Percentiles rank a stretch among this genome's conserved stretches.
These are phyloP conservation scores for Notocelia uddmanniana DNA, from an alignment of 2,888 invertebrate species.

Conservation along the genomic window DNA sequence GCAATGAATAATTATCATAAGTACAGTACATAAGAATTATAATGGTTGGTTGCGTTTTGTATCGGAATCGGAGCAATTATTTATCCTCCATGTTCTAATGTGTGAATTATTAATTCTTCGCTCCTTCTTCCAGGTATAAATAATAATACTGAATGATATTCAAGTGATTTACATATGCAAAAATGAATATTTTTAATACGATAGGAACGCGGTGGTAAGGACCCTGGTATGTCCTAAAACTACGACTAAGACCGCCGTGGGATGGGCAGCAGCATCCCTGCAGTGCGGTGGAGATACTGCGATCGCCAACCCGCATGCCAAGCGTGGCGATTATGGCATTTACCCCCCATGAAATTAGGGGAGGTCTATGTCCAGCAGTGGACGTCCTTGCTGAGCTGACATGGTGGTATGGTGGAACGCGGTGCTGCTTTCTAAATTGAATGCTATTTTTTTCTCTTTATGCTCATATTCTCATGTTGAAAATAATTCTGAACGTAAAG, in stretches of 20 bases:
- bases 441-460: too few species aligned
- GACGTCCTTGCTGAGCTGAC: too few species aligned
- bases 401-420: too few species aligned
- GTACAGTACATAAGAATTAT: constrained; percentile 13
- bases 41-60: constrained; percentile 11
- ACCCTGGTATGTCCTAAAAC: too few species aligned
- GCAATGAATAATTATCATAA: not conserved
- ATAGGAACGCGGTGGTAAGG: too few species aligned
- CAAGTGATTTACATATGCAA: not conserved
- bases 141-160: not conserved
- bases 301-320: too few species aligned
- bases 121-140: not conserved
- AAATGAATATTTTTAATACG: not conserved
- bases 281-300: too few species aligned
- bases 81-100: not conserved
- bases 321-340: too few species aligned
- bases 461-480: not conserved
- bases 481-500: not conserved
- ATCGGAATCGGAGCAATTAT: not conserved
- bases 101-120: not conserved
- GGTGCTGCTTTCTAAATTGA: not conserved
- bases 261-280: too few species aligned
- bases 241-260: too few species aligned
- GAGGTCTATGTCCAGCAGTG: too few species aligned
- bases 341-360: too few species aligned